phyloP scores from a whole-genome alignment of 23 tunicate genomes.

The Styela plicata region DNA sequence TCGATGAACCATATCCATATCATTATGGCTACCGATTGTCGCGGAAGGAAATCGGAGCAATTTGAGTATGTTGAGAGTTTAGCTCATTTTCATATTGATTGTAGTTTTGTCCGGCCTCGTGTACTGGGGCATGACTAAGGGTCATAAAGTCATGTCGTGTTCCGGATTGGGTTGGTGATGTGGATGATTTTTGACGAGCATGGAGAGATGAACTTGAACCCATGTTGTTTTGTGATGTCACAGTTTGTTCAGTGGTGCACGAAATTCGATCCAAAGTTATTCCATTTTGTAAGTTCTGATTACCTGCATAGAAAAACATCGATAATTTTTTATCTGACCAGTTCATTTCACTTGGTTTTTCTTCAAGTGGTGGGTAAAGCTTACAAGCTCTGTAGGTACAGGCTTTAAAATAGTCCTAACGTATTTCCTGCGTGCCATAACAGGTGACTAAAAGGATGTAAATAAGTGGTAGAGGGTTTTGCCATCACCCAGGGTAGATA shows the following conservation, averaged over 20 bases:
- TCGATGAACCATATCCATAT: slow-evolving; percentile 2
- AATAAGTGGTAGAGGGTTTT: no score
- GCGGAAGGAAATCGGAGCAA: neutral
- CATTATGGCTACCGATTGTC: neutral
- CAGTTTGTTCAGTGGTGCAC: neutral
- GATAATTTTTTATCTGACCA: neutral
- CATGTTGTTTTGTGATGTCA: slow-evolving; percentile 6
- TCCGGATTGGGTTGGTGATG: neutral
- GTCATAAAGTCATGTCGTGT: neutral
- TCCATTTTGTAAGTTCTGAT: neutral
- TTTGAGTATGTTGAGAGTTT: no score
- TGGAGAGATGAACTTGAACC: slow-evolving; percentile 27
- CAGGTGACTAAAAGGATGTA: no score
- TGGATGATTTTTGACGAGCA: neutral
- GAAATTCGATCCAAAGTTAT: neutral
- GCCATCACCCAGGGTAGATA: no score
- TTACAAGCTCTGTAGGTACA: no score
- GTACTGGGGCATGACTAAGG: slow-evolving; percentile 23
- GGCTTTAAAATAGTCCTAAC: no score
- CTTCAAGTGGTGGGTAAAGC: no score
- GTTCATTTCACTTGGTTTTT: neutral
- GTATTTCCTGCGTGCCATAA: no score
- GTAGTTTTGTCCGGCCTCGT: neutral
- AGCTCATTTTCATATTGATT: neutral
- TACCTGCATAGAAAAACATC: slow-evolving; percentile 1